Conservation (phyloP, 2,113 vertebrate species). For the Saguinus imperator region DNA sequence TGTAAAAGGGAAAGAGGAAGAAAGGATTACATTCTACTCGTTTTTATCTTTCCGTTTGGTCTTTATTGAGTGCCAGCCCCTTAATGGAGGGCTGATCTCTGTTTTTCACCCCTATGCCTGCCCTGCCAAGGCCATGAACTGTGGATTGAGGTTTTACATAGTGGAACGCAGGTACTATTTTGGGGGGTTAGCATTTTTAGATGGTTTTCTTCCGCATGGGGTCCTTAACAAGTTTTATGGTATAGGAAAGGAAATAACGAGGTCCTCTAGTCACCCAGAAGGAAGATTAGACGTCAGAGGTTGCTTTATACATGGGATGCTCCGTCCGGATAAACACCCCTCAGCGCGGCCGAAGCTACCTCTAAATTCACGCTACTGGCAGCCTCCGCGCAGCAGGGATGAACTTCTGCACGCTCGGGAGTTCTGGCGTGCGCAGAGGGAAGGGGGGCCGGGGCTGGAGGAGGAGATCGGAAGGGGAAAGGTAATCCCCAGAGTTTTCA, state of each 20-base stretch:
- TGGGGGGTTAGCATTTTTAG: neutral
- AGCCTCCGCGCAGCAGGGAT: neutral
- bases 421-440: neutral
- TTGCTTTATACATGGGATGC: neutral
- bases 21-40: neutral
- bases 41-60: neutral
- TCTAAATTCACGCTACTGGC: neutral
- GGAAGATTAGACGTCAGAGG: neutral
- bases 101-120: neutral
- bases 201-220: neutral
- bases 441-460: conserved; percentile 20
- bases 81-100: neutral
- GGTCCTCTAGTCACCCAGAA: neutral
- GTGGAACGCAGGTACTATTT: neutral
- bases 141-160: neutral
- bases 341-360: neutral
- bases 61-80: neutral
- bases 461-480: conserved; percentile 75
- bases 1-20: neutral
- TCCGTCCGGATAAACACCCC: neutral
- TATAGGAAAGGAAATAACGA: neutral
- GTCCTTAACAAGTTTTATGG: neutral
- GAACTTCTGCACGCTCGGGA: neutral
- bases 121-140: neutral
- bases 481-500: conserved; percentile 75